Conservation (phyloP, 64 coral and sea anemone species). For the Platygyra sinensis region DNA sequence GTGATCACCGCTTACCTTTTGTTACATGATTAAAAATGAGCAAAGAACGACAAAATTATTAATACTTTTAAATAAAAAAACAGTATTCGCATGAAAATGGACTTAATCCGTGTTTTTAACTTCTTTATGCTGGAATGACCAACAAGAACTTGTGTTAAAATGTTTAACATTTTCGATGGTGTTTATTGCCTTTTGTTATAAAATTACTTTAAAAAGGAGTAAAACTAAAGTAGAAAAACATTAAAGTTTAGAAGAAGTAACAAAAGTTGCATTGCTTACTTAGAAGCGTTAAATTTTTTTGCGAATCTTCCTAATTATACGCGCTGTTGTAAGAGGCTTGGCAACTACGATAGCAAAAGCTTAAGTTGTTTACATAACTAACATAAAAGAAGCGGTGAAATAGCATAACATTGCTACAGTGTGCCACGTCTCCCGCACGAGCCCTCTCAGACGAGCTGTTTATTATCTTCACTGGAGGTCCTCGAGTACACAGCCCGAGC, state of each 20-base stretch:
- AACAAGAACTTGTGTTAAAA: too few species aligned
- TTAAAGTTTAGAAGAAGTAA: too few species aligned
- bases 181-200: neutral
- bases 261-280: too few species aligned
- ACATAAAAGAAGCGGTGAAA: neutral
- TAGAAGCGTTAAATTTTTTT: too few species aligned
- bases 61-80: neutral
- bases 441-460: conserved; percentile 18
- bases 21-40: neutral
- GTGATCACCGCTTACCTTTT: neutral
- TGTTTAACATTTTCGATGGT: too few species aligned
- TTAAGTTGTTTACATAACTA: neutral
- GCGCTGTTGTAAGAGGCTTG: neutral
- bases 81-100: neutral
- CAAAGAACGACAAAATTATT: neutral
- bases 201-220: neutral
- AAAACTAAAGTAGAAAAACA: neutral
- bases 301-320: neutral
- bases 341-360: neutral
- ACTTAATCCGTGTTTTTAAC: neutral
- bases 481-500: conserved; percentile 27
- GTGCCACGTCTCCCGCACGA: conserved; percentile 2
- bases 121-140: too few species aligned
- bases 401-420: neutral
- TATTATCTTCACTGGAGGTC: conserved; percentile 21